Conservation (phyloP, 2,797 vertebrate species). For the Remorina albescens region DNA sequence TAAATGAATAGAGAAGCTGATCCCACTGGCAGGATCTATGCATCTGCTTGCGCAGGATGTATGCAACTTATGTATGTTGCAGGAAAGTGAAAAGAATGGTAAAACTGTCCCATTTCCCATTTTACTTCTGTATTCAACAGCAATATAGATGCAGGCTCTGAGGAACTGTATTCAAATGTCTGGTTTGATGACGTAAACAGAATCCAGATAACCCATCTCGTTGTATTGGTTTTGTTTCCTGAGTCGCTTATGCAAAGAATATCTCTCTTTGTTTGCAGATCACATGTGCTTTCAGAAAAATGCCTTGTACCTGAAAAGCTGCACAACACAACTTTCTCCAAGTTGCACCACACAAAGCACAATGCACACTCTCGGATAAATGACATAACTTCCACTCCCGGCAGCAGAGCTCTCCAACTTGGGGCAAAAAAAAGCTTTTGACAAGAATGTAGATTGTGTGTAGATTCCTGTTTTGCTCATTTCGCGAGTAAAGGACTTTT, state of each 20-base stretch:
- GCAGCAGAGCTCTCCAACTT: slow-evolving; percentile 23
- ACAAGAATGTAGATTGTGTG: not conserved
- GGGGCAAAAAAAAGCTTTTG: slow-evolving; percentile 1
- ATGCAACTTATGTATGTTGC: slow-evolving; percentile 2
- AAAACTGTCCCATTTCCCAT: slow-evolving; percentile 3
- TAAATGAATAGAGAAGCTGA: slow-evolving; percentile 49
- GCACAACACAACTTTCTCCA: slow-evolving; percentile 30
- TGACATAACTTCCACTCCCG: slow-evolving; percentile 41
- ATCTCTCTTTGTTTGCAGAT: slow-evolving; percentile 22
- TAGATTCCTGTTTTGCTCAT: slow-evolving; percentile 1
- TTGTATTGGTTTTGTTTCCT: not conserved
- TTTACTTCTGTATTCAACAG: not conserved
- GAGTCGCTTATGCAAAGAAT: slow-evolving; percentile 3
- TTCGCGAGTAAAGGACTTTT: slow-evolving; percentile 6
- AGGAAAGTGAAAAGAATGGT: not conserved
- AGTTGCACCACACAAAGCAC: slow-evolving; percentile 41
- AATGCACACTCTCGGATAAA: slow-evolving; percentile 18
- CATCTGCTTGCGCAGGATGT: slow-evolving; percentile 12
- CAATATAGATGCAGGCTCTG: not conserved
- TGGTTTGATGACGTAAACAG: slow-evolving; percentile 2
- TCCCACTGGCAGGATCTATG: slow-evolving; percentile 12
- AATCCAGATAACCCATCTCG: slow-evolving; percentile 11
- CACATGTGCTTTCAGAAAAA: slow-evolving; percentile 40
- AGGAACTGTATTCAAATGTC: not conserved
- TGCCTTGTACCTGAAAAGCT: slow-evolving; percentile 60